Evolutionary conservation across 92 coral and sea anemone species (phyloP).

Genomic region (Montipora capitata): DNA sequence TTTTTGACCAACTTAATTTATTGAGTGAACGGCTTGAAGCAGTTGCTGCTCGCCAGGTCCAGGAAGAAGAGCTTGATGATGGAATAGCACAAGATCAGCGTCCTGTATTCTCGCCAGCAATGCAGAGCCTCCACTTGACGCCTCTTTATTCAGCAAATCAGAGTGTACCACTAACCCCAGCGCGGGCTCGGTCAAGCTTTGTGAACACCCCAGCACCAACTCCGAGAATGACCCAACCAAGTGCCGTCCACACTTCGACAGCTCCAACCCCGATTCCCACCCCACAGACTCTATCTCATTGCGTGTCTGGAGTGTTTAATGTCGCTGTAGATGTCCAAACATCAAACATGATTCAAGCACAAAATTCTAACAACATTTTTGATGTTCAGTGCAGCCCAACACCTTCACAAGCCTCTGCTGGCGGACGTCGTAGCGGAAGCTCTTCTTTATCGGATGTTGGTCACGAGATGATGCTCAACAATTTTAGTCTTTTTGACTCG

Average conservation of each 20-base stretch:
- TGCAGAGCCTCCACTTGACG: constrained; percentile 55
- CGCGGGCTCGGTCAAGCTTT: constrained; percentile 36
- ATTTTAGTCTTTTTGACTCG: background rate
- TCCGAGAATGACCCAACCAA: constrained; percentile 32
- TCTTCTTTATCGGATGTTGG: constrained; percentile 33
- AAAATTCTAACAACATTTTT: background rate
- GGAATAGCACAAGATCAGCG: constrained; percentile 50
- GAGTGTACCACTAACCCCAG: constrained; percentile 68
- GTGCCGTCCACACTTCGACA: constrained; percentile 28
- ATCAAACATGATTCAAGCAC: background rate
- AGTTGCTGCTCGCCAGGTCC: constrained; percentile 81
- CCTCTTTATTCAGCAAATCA: constrained; percentile 65
- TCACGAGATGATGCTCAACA: background rate
- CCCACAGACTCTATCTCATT: constrained; percentile 29
- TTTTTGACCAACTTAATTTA: constrained; percentile 52
- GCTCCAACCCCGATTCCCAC: constrained; percentile 40
- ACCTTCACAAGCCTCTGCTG: constrained; percentile 21
- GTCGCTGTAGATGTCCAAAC: background rate
- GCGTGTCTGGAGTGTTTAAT: constrained; percentile 22
- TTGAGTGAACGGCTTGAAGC: constrained; percentile 83
- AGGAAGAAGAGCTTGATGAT: constrained; percentile 63
- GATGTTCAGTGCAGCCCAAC: constrained; percentile 14
- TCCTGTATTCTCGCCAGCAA: constrained; percentile 51
- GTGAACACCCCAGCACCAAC: constrained; percentile 48
- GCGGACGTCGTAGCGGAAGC: constrained; percentile 37